Percentiles rank a stretch among this genome's conserved stretches.
phyloP scores from a whole-genome alignment of 1,140 invertebrate species.

The Nephotettix cincticeps region DNA sequence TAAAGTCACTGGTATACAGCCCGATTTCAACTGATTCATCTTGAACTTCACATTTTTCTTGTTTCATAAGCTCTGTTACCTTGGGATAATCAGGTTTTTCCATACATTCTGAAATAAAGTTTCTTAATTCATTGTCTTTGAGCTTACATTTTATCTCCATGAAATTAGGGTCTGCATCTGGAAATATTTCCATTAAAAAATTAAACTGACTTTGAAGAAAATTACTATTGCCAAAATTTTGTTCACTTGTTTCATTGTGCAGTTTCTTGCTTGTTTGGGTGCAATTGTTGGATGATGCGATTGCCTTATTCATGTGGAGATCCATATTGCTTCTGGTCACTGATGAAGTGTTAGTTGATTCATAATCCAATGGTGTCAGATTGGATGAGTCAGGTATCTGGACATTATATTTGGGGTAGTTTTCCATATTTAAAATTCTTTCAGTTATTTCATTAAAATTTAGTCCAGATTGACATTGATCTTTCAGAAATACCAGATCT shows the following conservation, averaged over 20 bases:
- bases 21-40: not conserved
- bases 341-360: not conserved
- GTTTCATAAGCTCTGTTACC: not conserved
- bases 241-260: too few species aligned
- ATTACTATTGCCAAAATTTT: too few species aligned
- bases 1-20: not conserved
- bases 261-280: too few species aligned
- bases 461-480: not conserved
- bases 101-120: not conserved
- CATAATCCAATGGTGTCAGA: too few species aligned
- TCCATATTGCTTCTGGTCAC: not conserved
- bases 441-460: not conserved
- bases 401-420: too few species aligned
- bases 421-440: not conserved
- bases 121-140: not conserved
- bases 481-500: not conserved
- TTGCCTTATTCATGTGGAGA: not conserved
- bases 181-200: constrained; percentile 2
- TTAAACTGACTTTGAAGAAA: not conserved
- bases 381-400: too few species aligned
- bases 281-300: not conserved
- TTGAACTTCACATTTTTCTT: not conserved
- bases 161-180: not conserved
- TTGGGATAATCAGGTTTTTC: not conserved
- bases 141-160: not conserved